phyloP scores from a whole-genome alignment of 2,888 invertebrate genomes.

The Alentia gelatinosa region DNA sequence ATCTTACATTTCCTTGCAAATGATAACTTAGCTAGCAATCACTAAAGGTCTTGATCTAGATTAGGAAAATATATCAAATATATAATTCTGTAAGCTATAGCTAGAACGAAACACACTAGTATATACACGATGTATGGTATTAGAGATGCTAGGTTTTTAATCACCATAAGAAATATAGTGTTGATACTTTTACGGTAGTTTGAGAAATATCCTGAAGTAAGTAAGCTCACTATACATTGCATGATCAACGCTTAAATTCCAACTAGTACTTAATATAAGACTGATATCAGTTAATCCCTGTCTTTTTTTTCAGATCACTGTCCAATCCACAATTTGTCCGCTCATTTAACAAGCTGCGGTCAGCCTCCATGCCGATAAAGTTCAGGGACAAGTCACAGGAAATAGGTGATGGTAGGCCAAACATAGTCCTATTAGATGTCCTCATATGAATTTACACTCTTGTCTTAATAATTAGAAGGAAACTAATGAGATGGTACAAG shows the following conservation, averaged over 20 bases:
- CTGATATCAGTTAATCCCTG: background rate
- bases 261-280: background rate
- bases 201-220: no score
- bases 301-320: slow-evolving; percentile 50
- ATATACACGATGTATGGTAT: background rate
- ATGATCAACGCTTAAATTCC: background rate
- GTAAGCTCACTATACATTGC: no score
- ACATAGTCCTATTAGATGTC: no score
- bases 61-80: no score
- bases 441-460: no score
- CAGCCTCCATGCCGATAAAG: slow-evolving; percentile 47
- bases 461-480: background rate
- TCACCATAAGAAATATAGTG: background rate
- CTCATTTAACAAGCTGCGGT: slow-evolving; percentile 43
- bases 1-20: no score
- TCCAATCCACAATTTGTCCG: slow-evolving; percentile 61
- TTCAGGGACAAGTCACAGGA: slow-evolving; percentile 26
- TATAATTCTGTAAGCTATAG: no score
- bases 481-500: background rate
- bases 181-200: background rate
- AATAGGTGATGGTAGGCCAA: slow-evolving; percentile 46
- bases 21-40: no score
- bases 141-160: background rate
- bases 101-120: no score
- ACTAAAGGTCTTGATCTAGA: no score